A percentile compares a stretch with the other conserved stretches of the same genome.
phyloP scores from a whole-genome alignment of 2,113 vertebrate genomes.

The Emydocephalus ijimae region DNA sequence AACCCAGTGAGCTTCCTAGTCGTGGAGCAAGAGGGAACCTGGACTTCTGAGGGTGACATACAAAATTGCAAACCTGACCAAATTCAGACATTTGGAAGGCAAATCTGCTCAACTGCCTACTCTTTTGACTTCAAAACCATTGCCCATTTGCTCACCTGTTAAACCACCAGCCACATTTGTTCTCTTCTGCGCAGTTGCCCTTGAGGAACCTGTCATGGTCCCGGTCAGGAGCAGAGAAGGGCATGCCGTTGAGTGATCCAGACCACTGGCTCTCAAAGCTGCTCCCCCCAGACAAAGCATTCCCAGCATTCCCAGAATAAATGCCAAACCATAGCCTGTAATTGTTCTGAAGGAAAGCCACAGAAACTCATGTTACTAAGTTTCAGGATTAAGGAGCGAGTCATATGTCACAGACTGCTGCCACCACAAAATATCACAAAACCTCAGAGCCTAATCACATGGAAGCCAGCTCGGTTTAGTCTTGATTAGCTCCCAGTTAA shows the following conservation, averaged over 20 bases:
- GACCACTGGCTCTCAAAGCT: constrained; percentile 84
- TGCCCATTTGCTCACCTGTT: constrained; percentile 75
- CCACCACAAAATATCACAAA: neutral
- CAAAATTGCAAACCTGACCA: neutral
- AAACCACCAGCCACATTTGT: constrained; percentile 86
- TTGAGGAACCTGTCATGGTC: constrained; percentile 82
- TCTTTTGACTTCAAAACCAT: neutral
- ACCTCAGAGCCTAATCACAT: neutral
- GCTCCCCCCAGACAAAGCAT: constrained; percentile 79
- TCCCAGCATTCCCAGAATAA: constrained; percentile 82
- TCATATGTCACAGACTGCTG: neutral
- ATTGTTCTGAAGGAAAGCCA: constrained; percentile 71
- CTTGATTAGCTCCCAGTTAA: neutral
- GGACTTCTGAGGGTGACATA: neutral
- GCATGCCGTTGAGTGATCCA: constrained; percentile 79
- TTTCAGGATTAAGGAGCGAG: neutral
- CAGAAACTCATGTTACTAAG: neutral
- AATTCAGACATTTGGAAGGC: neutral
- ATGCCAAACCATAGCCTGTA: constrained; percentile 80
- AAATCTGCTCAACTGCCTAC: too few relatives aligned
- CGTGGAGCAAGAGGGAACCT: neutral
- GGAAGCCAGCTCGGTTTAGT: neutral
- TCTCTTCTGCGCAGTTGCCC: constrained; percentile 84
- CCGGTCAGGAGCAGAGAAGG: constrained; percentile 83
- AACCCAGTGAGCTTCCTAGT: neutral